Evolutionary conservation across 2,888 invertebrate genomes (phyloP), one percentile per base, ranked within the genome.

Genomic region (Pseudococcus longispinus): DNA sequence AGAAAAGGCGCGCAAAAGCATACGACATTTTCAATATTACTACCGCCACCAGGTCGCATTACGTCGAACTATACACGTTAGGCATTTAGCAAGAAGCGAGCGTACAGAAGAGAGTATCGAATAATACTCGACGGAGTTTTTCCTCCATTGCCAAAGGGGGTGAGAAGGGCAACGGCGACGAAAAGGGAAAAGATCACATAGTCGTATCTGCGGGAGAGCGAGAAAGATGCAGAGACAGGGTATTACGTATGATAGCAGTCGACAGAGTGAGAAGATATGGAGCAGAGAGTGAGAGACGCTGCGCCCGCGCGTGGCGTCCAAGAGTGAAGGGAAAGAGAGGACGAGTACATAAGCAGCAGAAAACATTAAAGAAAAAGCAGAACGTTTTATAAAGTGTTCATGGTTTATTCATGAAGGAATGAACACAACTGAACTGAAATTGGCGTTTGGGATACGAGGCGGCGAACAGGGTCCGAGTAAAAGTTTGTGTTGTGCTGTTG

Each of bases 341-440:
- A n/a, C 60, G 60, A 60, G 20, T n/a, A 23, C 20, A 26, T 65
- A 65, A 74, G 74, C 74, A 74, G 29, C n/a, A n/a, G 84, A 84
- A 83, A 84, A 84, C 84, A 84, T 84, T 84, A 84, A 84, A 84
- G 84, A 84, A 84, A 60, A 55, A 51, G 84, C 84, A 84, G 84
- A 84, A 84, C 84, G 84, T 46, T 84, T 84, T 84, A 84, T 84
- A 84, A 84, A 84, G 84, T 60, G 84, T 84, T 84, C 84, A 84
- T 84, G 84, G 84, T 84, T 84, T 84, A 84, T 84, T 84, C 84
- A 84, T 84, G 84, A 84, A 60, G 60, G 60, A 60, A 84, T n/a
- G 84, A 84, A 55, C 37, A 84, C 84, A 84, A 84, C 84, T 84
- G 84, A 84, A 84, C 32, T 84, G 84, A 84, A 84, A 84, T 84